Evolutionary conservation across 2,113 vertebrate species (phyloP).

Genomic region (Sinocyclocheilus anophthalmus): DNA sequence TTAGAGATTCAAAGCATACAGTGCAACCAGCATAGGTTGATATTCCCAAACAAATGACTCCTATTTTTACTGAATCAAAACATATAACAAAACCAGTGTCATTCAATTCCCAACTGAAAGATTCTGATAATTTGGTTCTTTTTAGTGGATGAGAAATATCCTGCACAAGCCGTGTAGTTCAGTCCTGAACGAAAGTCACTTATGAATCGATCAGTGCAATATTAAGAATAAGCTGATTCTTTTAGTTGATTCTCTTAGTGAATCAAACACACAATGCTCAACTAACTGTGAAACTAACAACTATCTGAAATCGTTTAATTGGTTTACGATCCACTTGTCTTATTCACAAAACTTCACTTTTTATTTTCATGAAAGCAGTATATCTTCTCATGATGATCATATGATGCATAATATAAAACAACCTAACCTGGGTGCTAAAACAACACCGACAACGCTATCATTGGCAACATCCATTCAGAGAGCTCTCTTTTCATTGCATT

Average conservation of each 20-base stretch:
- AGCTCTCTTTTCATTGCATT: neutral
- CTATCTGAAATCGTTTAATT: neutral
- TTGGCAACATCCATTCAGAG: neutral
- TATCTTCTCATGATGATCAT: neutral
- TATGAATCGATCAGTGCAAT: no score
- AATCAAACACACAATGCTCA: neutral
- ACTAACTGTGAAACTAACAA: neutral
- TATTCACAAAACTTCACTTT: neutral
- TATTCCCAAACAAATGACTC: no score
- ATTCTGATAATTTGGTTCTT: no score
- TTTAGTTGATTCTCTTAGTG: neutral
- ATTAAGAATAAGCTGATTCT: neutral
- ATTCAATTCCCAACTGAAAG: no score
- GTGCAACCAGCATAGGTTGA: no score
- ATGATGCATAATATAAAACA: neutral
- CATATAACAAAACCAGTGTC: no score
- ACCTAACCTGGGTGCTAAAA: neutral
- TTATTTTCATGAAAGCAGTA: neutral
- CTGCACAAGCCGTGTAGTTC: no score
- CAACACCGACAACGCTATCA: neutral
- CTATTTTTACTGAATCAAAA: no score
- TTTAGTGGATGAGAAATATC: no score
- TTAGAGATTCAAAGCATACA: no score
- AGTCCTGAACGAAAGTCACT: no score
- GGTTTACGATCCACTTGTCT: neutral